Base-by-base conservation (phyloP, 2,797 vertebrate genomes). In the Craterocephalus amniculus region DNA sequence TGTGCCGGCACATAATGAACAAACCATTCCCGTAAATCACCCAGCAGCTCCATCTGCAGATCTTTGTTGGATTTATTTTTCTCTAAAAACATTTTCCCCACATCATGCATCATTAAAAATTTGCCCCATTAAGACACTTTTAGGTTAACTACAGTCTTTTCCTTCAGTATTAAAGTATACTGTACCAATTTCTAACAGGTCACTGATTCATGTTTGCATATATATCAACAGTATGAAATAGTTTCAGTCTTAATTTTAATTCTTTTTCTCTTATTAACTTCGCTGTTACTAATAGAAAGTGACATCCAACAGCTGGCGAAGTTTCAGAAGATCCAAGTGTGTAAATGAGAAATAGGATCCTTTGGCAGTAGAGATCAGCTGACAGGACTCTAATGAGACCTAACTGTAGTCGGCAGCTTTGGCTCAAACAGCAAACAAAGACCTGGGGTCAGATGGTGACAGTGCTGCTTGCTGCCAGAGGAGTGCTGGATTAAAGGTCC, bases 401-500 rank as follows among this genome's bases (percentile, higher is more conserved):
- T 29, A 27, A 38, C 58, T 27, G 34, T 6, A 18, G 27, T 55
- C 40, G 36, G 54, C 40, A 51, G 61, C 40, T 38, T 2, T 3
- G 13, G 49, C 64, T 74, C 63, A 71, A 26, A 67, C 38, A 18
- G 20, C 20, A 34, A 51, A 72, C 57, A 81, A 73, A 73, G 63
- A 45, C 9, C 49, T 16, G 38, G 55, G 75, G 32, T 72, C 72
- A 72, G 34, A 40, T 1, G 18, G 61, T 27, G 64, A 52, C 60
- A 63, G 54, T 48, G 38, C 34, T 13, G 34, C n/a, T 45, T n/a
- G n/a, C n/a, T 49, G 26, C 20, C 31, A 38, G 55, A 64, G 67
- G 26, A 64, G 73, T 32, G 5, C 0, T 59, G 75, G 68, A 78
- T 83, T 82, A 80, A 74, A 81, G 74, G 73, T 79, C 78, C 67